Conservation (phyloP, 2,113 vertebrate genomes). For the Pomatostomus ruficeps region DNA sequence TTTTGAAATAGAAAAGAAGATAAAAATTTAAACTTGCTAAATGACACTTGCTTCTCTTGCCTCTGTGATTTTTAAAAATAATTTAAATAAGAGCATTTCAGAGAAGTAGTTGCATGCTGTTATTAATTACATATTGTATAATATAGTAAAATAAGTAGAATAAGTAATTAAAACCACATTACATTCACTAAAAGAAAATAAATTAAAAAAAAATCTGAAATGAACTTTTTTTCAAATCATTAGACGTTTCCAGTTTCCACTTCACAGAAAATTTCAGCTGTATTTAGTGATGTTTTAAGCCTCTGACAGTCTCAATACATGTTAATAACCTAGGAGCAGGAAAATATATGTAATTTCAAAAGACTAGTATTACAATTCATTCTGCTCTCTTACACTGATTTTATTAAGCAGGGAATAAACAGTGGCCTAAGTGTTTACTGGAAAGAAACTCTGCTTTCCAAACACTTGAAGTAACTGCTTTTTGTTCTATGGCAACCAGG, state of each 20-base stretch:
- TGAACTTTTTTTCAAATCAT: neutral
- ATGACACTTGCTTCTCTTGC: neutral
- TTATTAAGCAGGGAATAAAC: neutral
- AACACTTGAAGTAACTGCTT: neutral
- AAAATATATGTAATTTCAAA: neutral
- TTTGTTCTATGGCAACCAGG: neutral
- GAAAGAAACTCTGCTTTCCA: neutral
- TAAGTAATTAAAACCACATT: neutral
- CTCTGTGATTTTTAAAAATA: neutral
- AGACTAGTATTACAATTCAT: neutral
- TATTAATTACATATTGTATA: neutral
- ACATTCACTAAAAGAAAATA: neutral
- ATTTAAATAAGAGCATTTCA: neutral
- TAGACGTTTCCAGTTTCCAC: neutral
- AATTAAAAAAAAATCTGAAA: neutral
- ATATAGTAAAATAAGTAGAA: neutral
- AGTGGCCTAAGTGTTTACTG: neutral
- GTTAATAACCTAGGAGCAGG: neutral
- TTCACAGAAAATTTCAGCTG: neutral
- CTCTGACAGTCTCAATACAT: neutral
- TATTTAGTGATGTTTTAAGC: neutral
- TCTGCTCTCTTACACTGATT: neutral
- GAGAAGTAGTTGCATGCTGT: neutral
- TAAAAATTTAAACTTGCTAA: neutral
- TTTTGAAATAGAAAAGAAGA: neutral